Evolutionary conservation across 1,140 invertebrate genomes (phyloP).

Genomic region (honey bee (Apis mellifera)): DNA sequence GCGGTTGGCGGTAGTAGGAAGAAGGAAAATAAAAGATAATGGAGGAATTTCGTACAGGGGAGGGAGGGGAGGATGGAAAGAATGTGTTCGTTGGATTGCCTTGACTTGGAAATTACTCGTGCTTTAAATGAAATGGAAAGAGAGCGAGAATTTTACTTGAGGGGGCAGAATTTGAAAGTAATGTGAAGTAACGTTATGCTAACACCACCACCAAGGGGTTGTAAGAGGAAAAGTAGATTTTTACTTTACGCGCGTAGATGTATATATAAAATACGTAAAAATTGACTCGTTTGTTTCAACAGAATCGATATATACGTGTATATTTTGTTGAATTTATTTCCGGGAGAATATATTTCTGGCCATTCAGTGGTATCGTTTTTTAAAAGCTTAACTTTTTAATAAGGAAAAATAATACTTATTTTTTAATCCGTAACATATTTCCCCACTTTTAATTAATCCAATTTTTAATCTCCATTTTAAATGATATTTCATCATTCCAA

Average conservation of each 20-base stretch:
- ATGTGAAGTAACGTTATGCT: not conserved
- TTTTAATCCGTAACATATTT: too few species aligned
- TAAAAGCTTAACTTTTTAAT: too few species aligned
- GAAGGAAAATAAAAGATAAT: not conserved
- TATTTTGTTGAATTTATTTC: not conserved
- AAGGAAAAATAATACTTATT: too few species aligned
- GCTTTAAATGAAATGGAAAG: not conserved
- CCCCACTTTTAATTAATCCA: too few species aligned
- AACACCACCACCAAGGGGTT: not conserved
- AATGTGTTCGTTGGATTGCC: conserved; percentile 3
- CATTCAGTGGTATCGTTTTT: too few species aligned
- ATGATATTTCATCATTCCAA: too few species aligned
- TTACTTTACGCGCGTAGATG: too few species aligned
- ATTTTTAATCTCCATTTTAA: too few species aligned
- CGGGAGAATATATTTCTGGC: too few species aligned
- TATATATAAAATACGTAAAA: not conserved
- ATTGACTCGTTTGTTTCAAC: not conserved
- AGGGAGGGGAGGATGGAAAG: not conserved
- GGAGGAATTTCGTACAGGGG: not conserved
- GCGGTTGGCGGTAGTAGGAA: rapidly evolving
- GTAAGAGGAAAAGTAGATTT: not conserved
- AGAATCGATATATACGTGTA: too few species aligned
- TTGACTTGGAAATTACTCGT: not conserved
- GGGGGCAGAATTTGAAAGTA: not conserved
- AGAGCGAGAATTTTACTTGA: not conserved